Base-by-base conservation (phyloP, 2,113 vertebrate species). In the Chascanopsetta lugubris region DNA sequence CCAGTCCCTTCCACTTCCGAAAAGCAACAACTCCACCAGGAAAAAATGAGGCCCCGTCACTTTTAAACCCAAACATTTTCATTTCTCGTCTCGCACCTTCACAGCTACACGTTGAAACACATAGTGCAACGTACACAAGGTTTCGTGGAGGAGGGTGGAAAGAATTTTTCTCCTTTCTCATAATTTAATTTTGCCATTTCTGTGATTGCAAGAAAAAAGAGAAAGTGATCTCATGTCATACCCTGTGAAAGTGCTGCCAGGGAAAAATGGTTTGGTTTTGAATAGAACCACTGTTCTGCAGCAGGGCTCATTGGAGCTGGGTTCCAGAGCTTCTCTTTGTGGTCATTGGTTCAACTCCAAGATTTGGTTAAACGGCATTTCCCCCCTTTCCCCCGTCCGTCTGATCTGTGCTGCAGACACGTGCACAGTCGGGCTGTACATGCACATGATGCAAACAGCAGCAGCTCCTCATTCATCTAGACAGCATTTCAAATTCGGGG, bases 231-330 rank as follows among this genome's bases (percentile, higher is more conserved):
- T 88, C 83, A 85, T 79, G 84, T 84, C 68, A 78, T 75, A 71
- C 69, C 61, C 63, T 75, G 84, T 83, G 43, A 74, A 63, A 50
- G 49, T 58, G 8, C 18, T 74, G 89, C 82, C 87, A 87, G 67
- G 66, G 76, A 73, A 85, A 90, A 88, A 85, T 73, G 75, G 84
- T 76, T 85, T 70, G 64, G 66, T 86, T 85, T n/a, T 92, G 84
- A 92, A 93, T 87, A 79, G 87, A 73, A 58, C 66, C 79, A 84
- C 84, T 92, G 88, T 92, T 92, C 87, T 76, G 54, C 79, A 82
- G 66, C 69, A 77, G 36, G 30, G 63, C 70, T 74, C 79, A 54
- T 30, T 49, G 79, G 75, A 79, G 56, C 79, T 81, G 64, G 70
- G 67, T n/a, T 87, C 75, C 90, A 88, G 77, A 83, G 60, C 72